Base-by-base conservation (phyloP, 2,797 vertebrate species). In the Chelidonichthys spinosus region DNA sequence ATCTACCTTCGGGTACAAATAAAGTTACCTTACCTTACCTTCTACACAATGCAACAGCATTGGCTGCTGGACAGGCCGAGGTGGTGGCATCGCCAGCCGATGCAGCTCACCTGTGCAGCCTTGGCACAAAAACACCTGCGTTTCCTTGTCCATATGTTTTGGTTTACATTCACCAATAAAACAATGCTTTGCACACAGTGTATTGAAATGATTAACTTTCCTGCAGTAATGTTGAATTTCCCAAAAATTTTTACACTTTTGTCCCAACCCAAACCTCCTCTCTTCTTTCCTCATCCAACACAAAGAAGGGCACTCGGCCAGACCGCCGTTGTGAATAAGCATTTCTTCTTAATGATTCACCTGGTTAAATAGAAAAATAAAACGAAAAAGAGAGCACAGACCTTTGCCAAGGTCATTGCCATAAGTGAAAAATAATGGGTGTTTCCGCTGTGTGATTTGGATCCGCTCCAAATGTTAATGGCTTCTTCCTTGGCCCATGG, bases 1-100 rank as follows among this genome's bases (percentile, higher is more conserved):
- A n/a, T n/a, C n/a, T n/a, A n/a, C n/a, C n/a, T n/a, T n/a, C n/a
- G n/a, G n/a, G n/a, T n/a, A n/a, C n/a, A n/a, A n/a, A n/a, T n/a
- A n/a, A n/a, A n/a, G n/a, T n/a, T n/a, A n/a, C n/a, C n/a, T n/a
- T n/a, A n/a, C n/a, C n/a, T n/a, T n/a, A n/a, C n/a, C n/a, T 8
- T 9, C 15, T 8, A 7, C 11, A 13, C 11, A 4, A 11, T 11
- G 42, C 42, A 13, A 7, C 46, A 11, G 25, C 46, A 15, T 7
- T 7, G 6, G 44, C 44, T 47, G 44, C 17, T 18, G 47, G n/a
- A 11, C 9, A 13, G 13, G 11, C n/a, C 10, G 8, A 25, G 47
- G 56, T 54, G 36, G 42, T 58, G 63, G 18, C 2, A 32, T 59
- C 10, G 5, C 64, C 66, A 39, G 67, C 60, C 52, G 44, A 18